Conservation (phyloP, 2,888 invertebrate species). For the Ernsta delagoae region DNA sequence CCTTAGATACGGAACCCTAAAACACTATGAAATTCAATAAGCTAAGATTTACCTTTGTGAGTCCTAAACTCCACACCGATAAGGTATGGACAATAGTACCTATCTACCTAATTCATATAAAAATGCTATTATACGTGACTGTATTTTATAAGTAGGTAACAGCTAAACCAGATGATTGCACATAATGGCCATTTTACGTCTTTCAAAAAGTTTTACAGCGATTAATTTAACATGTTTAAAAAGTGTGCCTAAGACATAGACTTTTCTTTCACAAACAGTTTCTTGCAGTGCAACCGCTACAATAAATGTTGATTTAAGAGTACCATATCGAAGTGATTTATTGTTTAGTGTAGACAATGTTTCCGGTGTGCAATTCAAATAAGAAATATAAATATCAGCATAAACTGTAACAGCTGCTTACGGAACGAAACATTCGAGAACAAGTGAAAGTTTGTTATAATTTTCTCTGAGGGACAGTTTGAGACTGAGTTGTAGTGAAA, state of each 20-base stretch:
- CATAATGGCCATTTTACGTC: no score
- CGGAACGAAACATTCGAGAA: conserved; percentile 54
- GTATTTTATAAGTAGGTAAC: no score
- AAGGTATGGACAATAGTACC: no score
- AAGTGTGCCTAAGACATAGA: no score
- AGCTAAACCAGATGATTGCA: no score
- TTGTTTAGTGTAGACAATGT: conserved; percentile 9
- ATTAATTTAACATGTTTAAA: no score
- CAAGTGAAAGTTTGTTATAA: conserved; percentile 76
- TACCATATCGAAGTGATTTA: conserved; percentile 18
- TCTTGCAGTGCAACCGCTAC: not conserved
- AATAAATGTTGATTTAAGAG: not conserved
- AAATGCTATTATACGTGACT: no score
- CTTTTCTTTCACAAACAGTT: not conserved
- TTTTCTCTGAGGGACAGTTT: conserved; percentile 71
- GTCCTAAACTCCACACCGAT: no score
- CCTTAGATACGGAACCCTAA: no score
- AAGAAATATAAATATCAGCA: conserved; percentile 17
- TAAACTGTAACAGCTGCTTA: conserved; percentile 14
- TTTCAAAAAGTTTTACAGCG: no score
- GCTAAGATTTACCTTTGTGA: no score
- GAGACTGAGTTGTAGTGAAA: conserved; percentile 59
- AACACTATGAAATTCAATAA: no score
- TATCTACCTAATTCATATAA: not conserved
- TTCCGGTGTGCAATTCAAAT: conserved; percentile 17